Conservation (phyloP, 2,113 vertebrate genomes). For the Columba janthina region DNA sequence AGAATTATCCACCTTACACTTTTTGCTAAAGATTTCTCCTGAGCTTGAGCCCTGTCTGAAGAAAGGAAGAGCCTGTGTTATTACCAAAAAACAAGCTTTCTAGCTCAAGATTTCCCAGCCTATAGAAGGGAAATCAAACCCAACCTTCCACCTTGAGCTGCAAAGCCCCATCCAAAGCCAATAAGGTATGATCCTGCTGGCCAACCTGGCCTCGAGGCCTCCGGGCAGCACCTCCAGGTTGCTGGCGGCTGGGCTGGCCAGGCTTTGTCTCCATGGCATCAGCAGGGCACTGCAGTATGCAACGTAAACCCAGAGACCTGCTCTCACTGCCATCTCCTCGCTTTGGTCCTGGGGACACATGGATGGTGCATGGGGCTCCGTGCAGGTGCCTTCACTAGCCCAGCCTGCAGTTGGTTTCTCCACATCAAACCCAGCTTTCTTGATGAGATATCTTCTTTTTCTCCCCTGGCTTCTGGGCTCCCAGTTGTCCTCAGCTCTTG, state of each 20-base stretch:
- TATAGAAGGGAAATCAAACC: not conserved
- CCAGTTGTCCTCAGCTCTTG: not conserved
- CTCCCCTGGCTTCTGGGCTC: not conserved
- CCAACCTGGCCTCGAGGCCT: not conserved
- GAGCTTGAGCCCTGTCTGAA: not conserved
- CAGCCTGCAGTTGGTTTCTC: not conserved
- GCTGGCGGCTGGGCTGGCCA: not conserved
- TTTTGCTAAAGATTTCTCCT: not conserved
- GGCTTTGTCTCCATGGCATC: not conserved
- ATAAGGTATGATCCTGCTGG: not conserved
- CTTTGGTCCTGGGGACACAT: not conserved
- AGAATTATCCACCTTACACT: not conserved
- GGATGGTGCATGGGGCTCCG: fast-evolving
- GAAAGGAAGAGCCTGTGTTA: not conserved
- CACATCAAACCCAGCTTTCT: not conserved
- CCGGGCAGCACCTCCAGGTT: not conserved
- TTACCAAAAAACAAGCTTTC: not conserved
- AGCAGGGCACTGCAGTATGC: not conserved
- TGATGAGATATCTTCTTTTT: not conserved
- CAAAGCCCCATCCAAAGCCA: not conserved
- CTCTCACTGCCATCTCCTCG: too few species aligned
- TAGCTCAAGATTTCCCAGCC: not conserved
- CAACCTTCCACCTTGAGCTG: not conserved
- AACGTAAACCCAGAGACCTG: not conserved
- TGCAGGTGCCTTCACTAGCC: not conserved